A percentile compares a stretch with the other conserved stretches of the same genome.
Conservation (phyloP, 2,113 vertebrate species). For the Melanerpes aurifrons region DNA sequence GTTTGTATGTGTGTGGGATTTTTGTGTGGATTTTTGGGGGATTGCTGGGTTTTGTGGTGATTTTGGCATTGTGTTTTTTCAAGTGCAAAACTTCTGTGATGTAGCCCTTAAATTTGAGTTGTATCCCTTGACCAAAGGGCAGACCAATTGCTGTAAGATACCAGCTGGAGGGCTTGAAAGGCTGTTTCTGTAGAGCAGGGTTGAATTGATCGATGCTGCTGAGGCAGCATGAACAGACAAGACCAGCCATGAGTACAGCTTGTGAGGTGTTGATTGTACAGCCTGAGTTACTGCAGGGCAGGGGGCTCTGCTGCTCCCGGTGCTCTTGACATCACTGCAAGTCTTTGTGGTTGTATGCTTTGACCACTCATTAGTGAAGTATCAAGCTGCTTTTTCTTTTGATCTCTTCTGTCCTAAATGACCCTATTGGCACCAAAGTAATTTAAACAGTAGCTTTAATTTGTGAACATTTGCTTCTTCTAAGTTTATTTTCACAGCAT, state of each 20-base stretch:
- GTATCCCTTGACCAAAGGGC: background rate
- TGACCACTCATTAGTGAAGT: background rate
- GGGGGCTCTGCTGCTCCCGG: background rate
- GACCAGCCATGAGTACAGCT: background rate
- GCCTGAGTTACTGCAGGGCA: rapidly evolving
- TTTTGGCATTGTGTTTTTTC: background rate
- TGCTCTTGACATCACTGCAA: background rate
- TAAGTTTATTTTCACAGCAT: background rate
- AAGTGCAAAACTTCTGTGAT: background rate
- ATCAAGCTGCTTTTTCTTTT: background rate
- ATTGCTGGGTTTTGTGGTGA: background rate
- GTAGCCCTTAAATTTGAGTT: background rate
- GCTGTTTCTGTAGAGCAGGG: rapidly evolving
- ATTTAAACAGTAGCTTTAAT: background rate
- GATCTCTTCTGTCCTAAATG: background rate
- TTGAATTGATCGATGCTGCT: background rate
- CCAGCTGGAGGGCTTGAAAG: background rate
- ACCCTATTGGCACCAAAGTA: background rate
- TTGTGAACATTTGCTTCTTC: background rate
- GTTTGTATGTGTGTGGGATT: background rate
- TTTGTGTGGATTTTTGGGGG: background rate
- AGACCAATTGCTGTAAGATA: background rate
- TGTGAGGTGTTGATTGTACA: rapidly evolving
- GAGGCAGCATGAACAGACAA: background rate
- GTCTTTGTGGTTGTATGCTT: background rate